phyloP scores from a whole-genome alignment of 2,888 invertebrate genomes.

The Empis livida region DNA sequence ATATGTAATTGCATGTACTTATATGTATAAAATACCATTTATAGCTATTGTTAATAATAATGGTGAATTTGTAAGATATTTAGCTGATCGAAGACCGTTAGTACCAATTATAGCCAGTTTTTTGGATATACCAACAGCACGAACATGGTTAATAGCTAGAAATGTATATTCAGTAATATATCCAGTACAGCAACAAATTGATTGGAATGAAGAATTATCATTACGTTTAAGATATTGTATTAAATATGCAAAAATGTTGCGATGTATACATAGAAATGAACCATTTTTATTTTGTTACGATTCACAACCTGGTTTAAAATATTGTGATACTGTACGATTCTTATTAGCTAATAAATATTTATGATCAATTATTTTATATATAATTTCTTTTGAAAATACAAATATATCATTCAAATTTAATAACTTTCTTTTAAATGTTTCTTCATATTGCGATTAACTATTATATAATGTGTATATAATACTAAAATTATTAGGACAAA shows the following conservation, averaged over 20 bases:
- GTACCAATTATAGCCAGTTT: conserved; percentile 8
- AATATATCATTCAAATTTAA: too few relatives aligned
- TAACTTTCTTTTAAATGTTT: too few relatives aligned
- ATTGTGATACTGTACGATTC: conserved; percentile 6
- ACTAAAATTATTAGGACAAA: too few relatives aligned
- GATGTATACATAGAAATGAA: not conserved
- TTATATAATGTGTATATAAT: too few relatives aligned
- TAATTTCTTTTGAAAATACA: too few relatives aligned
- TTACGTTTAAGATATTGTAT: conserved; percentile 2
- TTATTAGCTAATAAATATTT: too few relatives aligned
- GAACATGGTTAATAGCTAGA: conserved; percentile 3
- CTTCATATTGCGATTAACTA: too few relatives aligned
- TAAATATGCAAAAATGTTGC: conserved; percentile 1
- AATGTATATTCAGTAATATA: conserved; percentile 5
- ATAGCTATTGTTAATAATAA: conserved; percentile 6
- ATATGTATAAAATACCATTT: conserved; percentile 1
- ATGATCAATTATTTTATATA: too few relatives aligned
- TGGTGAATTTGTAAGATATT: conserved; percentile 2
- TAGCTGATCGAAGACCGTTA: conserved; percentile 3
- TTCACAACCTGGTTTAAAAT: conserved; percentile 3
- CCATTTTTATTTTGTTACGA: conserved; percentile 7
- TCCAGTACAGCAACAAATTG: not conserved
- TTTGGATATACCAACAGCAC: not conserved
- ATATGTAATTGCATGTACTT: too few relatives aligned
- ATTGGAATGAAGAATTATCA: conserved; percentile 6